These are phyloP conservation scores for Chrysodeixis includens DNA, from an alignment of 2,888 invertebrate genomes.

Conservation along the genomic window DNA sequence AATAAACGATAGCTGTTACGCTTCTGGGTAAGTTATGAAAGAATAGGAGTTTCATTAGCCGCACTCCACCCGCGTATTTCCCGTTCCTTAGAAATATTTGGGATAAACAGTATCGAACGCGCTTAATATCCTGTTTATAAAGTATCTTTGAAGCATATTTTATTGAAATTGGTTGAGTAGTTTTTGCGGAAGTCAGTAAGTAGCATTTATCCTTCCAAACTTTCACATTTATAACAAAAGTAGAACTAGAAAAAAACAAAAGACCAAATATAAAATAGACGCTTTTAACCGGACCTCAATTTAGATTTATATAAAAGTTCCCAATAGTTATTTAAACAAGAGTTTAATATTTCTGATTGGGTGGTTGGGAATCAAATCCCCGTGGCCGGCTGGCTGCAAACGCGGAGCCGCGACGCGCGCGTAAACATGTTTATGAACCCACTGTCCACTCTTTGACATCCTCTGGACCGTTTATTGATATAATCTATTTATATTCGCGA, in stretches of 20 bases:
- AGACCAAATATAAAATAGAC: neutral
- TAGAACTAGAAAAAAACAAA: too few relatives aligned
- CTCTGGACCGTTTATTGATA: conserved; percentile 58
- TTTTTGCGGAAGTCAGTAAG: too few relatives aligned
- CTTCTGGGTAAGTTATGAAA: neutral
- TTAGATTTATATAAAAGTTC: neutral
- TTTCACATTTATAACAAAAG: too few relatives aligned
- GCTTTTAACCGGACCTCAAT: neutral
- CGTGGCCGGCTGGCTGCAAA: conserved; percentile 35
- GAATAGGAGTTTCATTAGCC: too few relatives aligned
- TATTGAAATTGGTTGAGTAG: too few relatives aligned
- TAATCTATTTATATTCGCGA: conserved; percentile 59
- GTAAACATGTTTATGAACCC: conserved; percentile 64
- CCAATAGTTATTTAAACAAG: conserved; percentile 25
- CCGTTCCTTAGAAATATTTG: too few relatives aligned
- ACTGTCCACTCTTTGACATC: conserved; percentile 60
- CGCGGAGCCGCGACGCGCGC: conserved; percentile 33
- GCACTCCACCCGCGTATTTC: too few relatives aligned
- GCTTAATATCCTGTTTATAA: too few relatives aligned
- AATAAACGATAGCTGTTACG: neutral
- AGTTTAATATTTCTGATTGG: conserved; percentile 51
- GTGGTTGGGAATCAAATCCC: conserved; percentile 54
- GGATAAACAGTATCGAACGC: too few relatives aligned
- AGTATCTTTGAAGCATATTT: too few relatives aligned
- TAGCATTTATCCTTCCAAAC: too few relatives aligned